A percentile compares a stretch with the other conserved stretches of the same genome.
phyloP scores from a whole-genome alignment of 2,113 vertebrate species.

The Craseonycteris thonglongyai region DNA sequence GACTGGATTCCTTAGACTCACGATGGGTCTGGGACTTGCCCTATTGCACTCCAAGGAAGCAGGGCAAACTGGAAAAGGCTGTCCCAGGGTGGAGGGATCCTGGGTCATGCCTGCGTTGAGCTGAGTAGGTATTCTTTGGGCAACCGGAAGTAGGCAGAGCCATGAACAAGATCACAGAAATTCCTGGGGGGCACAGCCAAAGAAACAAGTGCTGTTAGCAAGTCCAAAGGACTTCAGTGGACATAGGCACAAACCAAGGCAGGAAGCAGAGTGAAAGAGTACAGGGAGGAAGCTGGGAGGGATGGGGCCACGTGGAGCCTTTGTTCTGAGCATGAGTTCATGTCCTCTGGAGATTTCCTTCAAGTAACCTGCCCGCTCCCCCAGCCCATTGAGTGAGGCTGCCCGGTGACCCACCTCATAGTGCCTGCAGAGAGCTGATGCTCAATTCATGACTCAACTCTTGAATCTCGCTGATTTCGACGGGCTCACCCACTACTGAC shows the following conservation, averaged over 20 bases:
- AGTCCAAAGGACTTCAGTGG: not conserved
- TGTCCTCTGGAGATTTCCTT: not conserved
- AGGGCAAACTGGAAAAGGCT: not conserved
- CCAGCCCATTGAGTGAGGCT: not conserved
- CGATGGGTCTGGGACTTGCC: not conserved
- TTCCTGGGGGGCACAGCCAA: not conserved
- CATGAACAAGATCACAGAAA: not conserved
- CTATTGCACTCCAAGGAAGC: not conserved
- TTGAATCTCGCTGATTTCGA: not conserved
- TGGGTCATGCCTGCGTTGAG: too few species aligned
- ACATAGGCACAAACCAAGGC: not conserved
- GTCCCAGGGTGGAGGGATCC: not conserved
- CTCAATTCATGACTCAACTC: not conserved
- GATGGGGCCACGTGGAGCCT: not conserved
- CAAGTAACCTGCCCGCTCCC: fast-evolving
- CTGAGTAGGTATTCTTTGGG: not conserved
- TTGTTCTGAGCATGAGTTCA: not conserved
- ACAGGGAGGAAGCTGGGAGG: too few species aligned
- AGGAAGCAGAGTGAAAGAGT: not conserved
- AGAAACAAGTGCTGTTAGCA: not conserved
- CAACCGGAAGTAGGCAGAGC: not conserved
- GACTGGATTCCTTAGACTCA: not conserved
- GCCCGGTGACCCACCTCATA: too few species aligned
- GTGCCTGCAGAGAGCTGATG: not conserved
- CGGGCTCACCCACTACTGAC: not conserved